phyloP scores from a whole-genome alignment of 2,888 invertebrate genomes.

The Hypomecis punctinalis region DNA sequence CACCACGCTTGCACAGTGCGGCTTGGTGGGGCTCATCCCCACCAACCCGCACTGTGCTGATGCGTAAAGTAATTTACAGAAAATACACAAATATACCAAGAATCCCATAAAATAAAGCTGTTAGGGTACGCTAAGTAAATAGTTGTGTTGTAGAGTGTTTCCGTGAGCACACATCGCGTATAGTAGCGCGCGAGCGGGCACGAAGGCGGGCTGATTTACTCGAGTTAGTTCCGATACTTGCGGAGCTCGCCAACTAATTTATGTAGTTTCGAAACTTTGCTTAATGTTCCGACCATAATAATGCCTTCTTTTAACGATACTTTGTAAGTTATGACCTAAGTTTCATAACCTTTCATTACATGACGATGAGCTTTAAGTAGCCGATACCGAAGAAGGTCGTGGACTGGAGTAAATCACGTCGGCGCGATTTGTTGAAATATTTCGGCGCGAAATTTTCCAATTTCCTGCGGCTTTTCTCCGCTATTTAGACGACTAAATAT shows the following conservation, averaged over 20 bases:
- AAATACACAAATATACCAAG: too few relatives aligned
- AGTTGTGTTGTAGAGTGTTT: too few relatives aligned
- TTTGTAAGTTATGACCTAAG: background rate
- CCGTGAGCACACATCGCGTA: too few relatives aligned
- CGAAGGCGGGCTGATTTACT: slow-evolving; percentile 1
- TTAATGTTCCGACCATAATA: slow-evolving; percentile 3
- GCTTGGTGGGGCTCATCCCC: too few relatives aligned
- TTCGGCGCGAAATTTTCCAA: slow-evolving; percentile 8
- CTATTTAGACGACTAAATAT: background rate
- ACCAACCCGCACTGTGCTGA: too few relatives aligned
- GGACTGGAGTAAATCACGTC: background rate
- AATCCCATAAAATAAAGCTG: too few relatives aligned
- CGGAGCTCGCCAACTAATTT: slow-evolving; percentile 1
- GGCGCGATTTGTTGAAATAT: background rate
- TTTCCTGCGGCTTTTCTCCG: slow-evolving; percentile 17
- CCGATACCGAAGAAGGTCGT: background rate
- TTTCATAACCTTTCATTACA: background rate
- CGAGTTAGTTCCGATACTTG: slow-evolving; percentile 7
- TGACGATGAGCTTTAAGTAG: background rate
- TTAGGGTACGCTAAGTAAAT: too few relatives aligned
- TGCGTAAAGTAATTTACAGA: too few relatives aligned
- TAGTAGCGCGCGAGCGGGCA: too few relatives aligned
- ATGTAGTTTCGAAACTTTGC: slow-evolving; percentile 8
- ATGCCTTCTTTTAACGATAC: slow-evolving; percentile 3
- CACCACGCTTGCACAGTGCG: too few relatives aligned